These are phyloP conservation scores for Drosophila parvula DNA, from an alignment of 1,140 invertebrate species.

Conservation along the genomic window DNA sequence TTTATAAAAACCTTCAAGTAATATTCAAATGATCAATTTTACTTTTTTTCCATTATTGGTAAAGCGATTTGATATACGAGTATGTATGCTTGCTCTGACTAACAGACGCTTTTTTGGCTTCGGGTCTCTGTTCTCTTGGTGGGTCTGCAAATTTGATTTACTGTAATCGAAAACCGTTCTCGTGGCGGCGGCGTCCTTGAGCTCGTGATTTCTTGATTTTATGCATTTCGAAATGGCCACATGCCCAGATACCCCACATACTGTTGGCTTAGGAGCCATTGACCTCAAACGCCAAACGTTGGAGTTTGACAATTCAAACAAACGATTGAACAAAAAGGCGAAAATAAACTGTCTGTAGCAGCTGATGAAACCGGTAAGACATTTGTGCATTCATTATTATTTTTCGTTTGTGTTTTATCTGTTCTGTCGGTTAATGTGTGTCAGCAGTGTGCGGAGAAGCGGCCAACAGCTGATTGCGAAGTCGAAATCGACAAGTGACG, in stretches of 20 bases:
- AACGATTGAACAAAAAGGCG: constrained; percentile 2
- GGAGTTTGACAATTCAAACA: neutral
- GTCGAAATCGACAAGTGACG: neutral
- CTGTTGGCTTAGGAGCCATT: constrained; percentile 25
- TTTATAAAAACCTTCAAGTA: neutral
- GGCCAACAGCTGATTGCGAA: constrained; percentile 38
- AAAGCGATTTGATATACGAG: constrained; percentile 1
- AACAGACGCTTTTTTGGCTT: constrained; percentile 57
- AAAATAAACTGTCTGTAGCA: constrained; percentile 9
- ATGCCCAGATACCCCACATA: constrained; percentile 29
- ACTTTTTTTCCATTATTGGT: constrained; percentile 5
- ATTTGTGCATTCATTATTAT: constrained; percentile 34
- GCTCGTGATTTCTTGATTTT: constrained; percentile 22
- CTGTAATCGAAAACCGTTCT: constrained; percentile 62
- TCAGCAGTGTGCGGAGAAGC: constrained; percentile 23
- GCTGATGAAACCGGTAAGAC: constrained; percentile 48
- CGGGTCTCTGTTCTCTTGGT: constrained; percentile 23
- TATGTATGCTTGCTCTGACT: neutral
- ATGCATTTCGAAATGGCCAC: constrained; percentile 15
- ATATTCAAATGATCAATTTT: neutral
- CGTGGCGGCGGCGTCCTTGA: constrained; percentile 30
- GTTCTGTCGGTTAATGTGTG: constrained; percentile 37
- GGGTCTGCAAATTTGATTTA: constrained; percentile 65
- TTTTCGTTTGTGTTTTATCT: constrained; percentile 6
- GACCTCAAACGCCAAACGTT: constrained; percentile 20